A percentile compares a stretch with the other conserved stretches of the same genome.
phyloP scores from a whole-genome alignment of 2,113 vertebrate genomes.

The Trogon surrucura region DNA sequence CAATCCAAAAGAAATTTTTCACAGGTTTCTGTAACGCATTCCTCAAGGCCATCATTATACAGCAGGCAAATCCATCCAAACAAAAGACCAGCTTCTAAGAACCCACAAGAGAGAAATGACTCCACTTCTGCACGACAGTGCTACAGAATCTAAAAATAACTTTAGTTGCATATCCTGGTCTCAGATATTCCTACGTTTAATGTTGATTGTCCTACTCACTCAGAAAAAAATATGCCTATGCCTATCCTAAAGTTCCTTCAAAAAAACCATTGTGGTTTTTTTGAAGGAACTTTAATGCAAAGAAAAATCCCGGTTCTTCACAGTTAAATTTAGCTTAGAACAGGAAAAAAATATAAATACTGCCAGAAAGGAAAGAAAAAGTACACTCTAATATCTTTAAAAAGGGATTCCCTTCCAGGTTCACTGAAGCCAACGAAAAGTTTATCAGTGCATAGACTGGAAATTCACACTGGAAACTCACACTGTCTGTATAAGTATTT shows the following conservation, averaged over 20 bases:
- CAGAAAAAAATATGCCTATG: neutral
- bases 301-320: neutral
- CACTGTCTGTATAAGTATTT: neutral
- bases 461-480: neutral
- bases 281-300: neutral
- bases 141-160: slow-evolving; percentile 29
- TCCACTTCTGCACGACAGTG: neutral
- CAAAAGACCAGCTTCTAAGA: slow-evolving; percentile 26
- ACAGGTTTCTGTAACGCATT: slow-evolving; percentile 35
- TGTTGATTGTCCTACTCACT: neutral
- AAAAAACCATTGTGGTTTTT: neutral
- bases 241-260: neutral
- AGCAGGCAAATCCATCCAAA: slow-evolving; percentile 26
- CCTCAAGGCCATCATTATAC: slow-evolving; percentile 33
- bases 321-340: neutral
- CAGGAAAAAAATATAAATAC: neutral
- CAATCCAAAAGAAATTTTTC: slow-evolving; percentile 14
- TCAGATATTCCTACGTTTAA: slow-evolving; percentile 9
- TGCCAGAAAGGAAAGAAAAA: neutral
- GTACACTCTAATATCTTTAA: neutral
- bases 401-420: neutral
- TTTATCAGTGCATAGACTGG: neutral
- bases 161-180: neutral
- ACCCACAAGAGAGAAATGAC: neutral
- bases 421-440: neutral